Conservation (phyloP, 1,140 invertebrate species). For the Planococcus citri region DNA sequence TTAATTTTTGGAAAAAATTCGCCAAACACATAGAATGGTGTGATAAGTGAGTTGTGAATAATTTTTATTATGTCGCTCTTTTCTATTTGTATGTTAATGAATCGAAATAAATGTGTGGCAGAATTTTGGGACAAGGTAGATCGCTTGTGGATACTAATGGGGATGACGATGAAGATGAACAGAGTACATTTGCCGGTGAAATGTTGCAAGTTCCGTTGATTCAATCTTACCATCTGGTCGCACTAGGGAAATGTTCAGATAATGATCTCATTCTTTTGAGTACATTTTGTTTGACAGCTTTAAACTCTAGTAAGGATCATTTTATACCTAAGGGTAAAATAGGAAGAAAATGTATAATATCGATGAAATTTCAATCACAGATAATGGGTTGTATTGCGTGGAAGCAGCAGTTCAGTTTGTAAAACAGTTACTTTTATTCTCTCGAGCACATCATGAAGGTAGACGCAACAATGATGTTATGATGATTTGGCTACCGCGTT, state of each 20-base stretch:
- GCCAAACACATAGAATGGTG: neutral
- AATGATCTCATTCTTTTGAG: neutral
- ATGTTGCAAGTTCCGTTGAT: neutral
- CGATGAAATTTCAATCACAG: neutral
- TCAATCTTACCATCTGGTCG: neutral
- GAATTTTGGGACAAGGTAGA: neutral
- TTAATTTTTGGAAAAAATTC: neutral
- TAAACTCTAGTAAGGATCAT: neutral
- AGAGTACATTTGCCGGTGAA: neutral
- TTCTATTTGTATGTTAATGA: too few relatives aligned
- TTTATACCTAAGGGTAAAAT: neutral
- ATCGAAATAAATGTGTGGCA: neutral
- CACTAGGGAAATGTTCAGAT: neutral
- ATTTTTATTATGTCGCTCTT: too few relatives aligned
- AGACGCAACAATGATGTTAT: neutral
- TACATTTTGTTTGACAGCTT: neutral
- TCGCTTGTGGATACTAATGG: neutral
- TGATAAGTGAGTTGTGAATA: neutral
- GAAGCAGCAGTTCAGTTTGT: neutral
- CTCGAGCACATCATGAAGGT: neutral
- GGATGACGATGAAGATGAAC: neutral
- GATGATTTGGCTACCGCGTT: neutral
- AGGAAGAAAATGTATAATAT: neutral
- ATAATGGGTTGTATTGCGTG: neutral
- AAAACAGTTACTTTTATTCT: neutral